A percentile compares a stretch with the other conserved stretches of the same genome.
These are phyloP conservation scores for Hydrolagus affinis DNA, from an alignment of 2,113 vertebrate species.

Conservation along the genomic window DNA sequence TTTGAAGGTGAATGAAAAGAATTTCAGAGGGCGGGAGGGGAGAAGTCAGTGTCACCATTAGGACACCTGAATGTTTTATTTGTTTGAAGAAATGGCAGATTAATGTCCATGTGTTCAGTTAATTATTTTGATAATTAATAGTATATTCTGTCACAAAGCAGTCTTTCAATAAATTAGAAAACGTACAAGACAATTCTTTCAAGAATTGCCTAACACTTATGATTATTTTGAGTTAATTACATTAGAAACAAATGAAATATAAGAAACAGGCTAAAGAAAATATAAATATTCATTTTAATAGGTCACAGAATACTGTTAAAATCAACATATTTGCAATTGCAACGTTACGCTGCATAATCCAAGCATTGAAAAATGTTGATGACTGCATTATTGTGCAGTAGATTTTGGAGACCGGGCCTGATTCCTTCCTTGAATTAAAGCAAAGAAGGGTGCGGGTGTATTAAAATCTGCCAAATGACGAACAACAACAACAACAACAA, in stretches of 20 bases:
- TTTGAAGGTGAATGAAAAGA: slow-evolving; percentile 14
- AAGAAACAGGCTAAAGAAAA: too few relatives aligned
- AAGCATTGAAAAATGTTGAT: neutral
- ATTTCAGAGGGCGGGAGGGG: neutral
- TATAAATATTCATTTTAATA: neutral
- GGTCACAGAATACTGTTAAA: neutral
- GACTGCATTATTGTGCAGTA: neutral
- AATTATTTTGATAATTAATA: too few relatives aligned
- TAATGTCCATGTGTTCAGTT: neutral
- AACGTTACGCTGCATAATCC: neutral
- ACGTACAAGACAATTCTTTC: too few relatives aligned
- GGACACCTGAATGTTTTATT: neutral
- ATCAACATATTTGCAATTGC: neutral
- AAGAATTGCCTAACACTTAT: too few relatives aligned
- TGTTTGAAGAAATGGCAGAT: neutral
- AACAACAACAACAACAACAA: too few relatives aligned
- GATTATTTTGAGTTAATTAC: too few relatives aligned
- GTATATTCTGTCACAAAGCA: too few relatives aligned
- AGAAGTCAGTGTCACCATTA: neutral
- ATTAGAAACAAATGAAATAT: too few relatives aligned
- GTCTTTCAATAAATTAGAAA: too few relatives aligned
- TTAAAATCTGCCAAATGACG: neutral
- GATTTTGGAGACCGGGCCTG: neutral
- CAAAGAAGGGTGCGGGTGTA: neutral
- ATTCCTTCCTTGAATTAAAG: neutral